Conservation (phyloP, 1,140 invertebrate genomes). For the Plodia interpunctella region DNA sequence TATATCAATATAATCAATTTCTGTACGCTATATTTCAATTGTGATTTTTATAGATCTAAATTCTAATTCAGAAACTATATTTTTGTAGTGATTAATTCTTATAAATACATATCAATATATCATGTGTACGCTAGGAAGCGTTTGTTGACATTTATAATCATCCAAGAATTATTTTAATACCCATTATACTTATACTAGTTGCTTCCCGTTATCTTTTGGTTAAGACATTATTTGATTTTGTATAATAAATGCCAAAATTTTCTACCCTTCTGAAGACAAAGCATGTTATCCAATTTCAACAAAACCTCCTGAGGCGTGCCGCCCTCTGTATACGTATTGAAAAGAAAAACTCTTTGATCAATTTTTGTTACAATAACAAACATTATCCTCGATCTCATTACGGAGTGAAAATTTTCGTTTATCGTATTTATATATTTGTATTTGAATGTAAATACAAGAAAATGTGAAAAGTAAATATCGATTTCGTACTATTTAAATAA, state of each 20-base stretch:
- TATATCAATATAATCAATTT: conserved; percentile 1
- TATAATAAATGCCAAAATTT: conserved; percentile 24
- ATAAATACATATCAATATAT: too few relatives aligned
- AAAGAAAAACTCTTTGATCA: conserved; percentile 20
- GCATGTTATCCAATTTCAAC: conserved; percentile 44
- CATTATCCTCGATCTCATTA: conserved; percentile 12
- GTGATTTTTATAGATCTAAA: background rate
- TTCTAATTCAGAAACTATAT: too few relatives aligned
- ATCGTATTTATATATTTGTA: background rate
- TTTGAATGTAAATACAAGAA: too few relatives aligned
- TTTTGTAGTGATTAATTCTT: too few relatives aligned
- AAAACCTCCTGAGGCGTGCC: conserved; percentile 28
- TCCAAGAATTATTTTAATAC: too few relatives aligned
- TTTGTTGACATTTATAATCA: too few relatives aligned
- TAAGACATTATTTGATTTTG: background rate
- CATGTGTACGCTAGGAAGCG: too few relatives aligned
- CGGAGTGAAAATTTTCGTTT: background rate
- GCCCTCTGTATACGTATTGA: conserved; percentile 7
- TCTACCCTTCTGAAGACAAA: conserved; percentile 31
- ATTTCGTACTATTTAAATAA: too few relatives aligned
- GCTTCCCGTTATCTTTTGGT: background rate
- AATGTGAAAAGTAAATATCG: too few relatives aligned
- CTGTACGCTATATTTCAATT: background rate
- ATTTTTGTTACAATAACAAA: conserved; percentile 13
- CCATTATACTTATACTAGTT: too few relatives aligned